These are phyloP conservation scores for Loris lydekkerianus DNA, from an alignment of 2,797 vertebrate genomes.

Conservation along the genomic window DNA sequence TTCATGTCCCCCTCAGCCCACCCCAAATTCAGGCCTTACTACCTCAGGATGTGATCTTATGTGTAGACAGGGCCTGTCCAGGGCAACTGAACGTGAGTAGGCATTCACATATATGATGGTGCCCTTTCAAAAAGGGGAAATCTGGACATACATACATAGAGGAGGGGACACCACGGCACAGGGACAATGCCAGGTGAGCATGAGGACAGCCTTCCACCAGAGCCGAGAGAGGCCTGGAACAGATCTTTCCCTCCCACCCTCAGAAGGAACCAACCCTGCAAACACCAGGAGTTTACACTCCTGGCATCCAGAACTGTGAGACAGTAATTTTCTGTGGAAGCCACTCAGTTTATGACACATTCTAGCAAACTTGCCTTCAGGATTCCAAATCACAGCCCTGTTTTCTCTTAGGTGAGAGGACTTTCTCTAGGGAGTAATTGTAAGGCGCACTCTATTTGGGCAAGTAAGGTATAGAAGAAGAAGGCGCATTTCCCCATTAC, in stretches of 20 bases:
- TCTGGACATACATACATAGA: neutral
- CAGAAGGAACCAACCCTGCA: neutral
- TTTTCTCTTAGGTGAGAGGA: neutral
- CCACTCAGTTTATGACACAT: neutral
- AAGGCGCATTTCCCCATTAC: rapidly evolving
- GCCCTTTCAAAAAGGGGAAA: neutral
- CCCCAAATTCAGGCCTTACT: neutral
- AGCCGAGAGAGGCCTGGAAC: neutral
- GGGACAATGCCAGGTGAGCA: neutral
- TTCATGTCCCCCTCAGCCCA: neutral
- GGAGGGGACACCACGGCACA: neutral
- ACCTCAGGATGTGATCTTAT: neutral
- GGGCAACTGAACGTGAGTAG: neutral
- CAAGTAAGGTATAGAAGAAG: neutral
- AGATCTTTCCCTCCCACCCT: neutral
- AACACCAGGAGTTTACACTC: neutral
- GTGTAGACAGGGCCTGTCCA: neutral
- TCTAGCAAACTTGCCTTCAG: neutral
- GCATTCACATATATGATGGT: neutral
- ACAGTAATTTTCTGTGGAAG: neutral
- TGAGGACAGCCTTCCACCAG: neutral
- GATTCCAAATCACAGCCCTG: neutral
- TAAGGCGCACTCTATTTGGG: neutral
- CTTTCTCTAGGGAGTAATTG: neutral
- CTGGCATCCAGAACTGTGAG: neutral